Percentiles rank a stretch among this genome's conserved stretches.
Evolutionary conservation across 2,797 vertebrate species (phyloP).

Genomic region (Enteromius radiatus): DNA sequence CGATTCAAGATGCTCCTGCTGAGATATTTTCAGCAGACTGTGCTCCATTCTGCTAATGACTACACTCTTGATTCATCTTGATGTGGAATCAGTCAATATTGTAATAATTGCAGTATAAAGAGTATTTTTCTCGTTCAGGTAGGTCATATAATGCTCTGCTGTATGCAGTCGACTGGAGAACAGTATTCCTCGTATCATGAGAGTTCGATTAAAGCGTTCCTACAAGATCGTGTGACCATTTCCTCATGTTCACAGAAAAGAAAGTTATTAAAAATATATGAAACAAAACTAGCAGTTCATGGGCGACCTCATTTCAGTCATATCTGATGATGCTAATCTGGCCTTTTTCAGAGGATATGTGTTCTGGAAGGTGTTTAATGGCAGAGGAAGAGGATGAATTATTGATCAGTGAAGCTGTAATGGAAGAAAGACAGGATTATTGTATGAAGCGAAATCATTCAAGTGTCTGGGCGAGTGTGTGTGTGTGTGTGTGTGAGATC

Average conservation of each 20-base stretch:
- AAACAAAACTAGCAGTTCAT: not conserved
- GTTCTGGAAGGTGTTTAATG: not conserved
- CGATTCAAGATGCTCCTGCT: not conserved
- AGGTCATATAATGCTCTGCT: not conserved
- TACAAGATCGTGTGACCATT: not conserved
- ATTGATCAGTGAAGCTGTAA: constrained; percentile 9
- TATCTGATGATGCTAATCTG: not conserved
- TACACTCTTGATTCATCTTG: not conserved
- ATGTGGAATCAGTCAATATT: not conserved
- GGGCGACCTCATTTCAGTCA: not conserved
- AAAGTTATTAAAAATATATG: not conserved
- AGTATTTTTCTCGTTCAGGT: not conserved
- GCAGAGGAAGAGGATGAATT: not conserved
- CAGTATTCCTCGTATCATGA: not conserved
- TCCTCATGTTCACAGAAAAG: not conserved
- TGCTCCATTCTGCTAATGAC: not conserved
- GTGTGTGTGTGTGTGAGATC: not conserved
- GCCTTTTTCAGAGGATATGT: not conserved
- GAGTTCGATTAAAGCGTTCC: not conserved
- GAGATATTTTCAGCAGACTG: not conserved
- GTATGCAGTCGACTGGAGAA: not conserved
- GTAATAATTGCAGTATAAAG: not conserved
- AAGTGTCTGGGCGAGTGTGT: not conserved
- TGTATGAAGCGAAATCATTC: not conserved
- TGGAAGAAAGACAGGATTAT: not conserved